Base-by-base conservation (phyloP, 2,113 vertebrate species). In the Plectropomus leopardus region DNA sequence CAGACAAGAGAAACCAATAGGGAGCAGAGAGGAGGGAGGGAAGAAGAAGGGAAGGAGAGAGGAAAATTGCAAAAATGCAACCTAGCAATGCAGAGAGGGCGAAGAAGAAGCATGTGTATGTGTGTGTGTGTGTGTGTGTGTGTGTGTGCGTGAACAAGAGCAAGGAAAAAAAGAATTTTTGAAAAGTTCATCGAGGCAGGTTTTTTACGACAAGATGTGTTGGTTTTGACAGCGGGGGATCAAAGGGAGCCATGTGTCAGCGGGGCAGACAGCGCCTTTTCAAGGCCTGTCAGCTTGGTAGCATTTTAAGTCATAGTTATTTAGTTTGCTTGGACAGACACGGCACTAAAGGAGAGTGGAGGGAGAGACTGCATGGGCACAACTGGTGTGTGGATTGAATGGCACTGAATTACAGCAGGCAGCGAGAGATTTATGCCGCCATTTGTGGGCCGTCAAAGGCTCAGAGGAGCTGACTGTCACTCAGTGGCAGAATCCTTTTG, bases 281-380 rank as follows among this genome's bases (percentile, higher is more conserved):
- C 85, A 77, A 85, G 76, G 70, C 76, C 91, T 84, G 87, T 92
- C 91, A 91, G 88, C 74, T 82, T 44, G 63, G 45, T 79, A 87
- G 88, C 80, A 81, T 86, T 89, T 91, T 80, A 90, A 94, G 84
- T 88, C 88, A 80, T 30, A 85, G 69, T 86, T 90, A 83, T 90
- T 90, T 85, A 80, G 86, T 79, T 84, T 83, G 83, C 86, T 84
- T 81, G 79, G 87, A 91, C 85, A 76, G 76, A 86, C 78, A 64
- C 68, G 14, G 78, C 65, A 53, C 73, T 74, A 61, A 72, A 80
- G 47, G 74, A 82, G 69, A 68, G 57, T 24, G 30, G 83, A 82
- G 15, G 59, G 72, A 57, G 83, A 75, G 72, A 69, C 78, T 50
- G 82, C 76, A 61, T 17, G 4, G 54, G 55, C 76, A 71, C 82